Base-by-base conservation (phyloP, 2,888 invertebrate genomes). In the Polia nebulosa region DNA sequence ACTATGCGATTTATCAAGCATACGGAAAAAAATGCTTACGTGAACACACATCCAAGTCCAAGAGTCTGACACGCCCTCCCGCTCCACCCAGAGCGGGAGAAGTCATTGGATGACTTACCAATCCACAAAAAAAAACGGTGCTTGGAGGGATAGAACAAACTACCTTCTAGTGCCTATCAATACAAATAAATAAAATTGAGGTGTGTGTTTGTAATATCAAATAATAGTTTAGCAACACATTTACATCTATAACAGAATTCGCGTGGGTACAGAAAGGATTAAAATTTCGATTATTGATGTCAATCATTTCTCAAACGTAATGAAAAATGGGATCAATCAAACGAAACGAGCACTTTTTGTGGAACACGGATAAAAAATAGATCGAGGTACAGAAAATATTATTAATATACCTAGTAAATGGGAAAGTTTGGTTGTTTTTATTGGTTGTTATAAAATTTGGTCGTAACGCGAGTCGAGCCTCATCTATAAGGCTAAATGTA, bases 251-350 rank as follows among this genome's bases (percentile, higher is more conserved):
- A 47, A 13, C 9, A 67, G 63, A 76, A 60, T 59, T 59, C 9
- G 70, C 81, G 80, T 80, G 57, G 60, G 70, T 41, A 51, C 25
- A 51, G 29, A 61, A 77, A 69, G 76, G 80, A 80, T 77, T 77
- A 76, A 64, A 80, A 61, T 53, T 20, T 36, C 45, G 63, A 80
- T 69, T 64, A 77, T 70, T 52, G 77, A 77, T 80, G 77, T 53
- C 51, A 58, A 44, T 60, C 53, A 77, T 78, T 77, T 81, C 36
- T 76, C 78, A 78, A 70, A 61, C 34, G 45, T 9, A 57, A 63
- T 77, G 77, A 78, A 67, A 60, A 78, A 81, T 61, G 60, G 27
- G 47, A 63, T 65, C 65, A 60, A 76, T 81, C 71, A 61, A 57
- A 68, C 20, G 27, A 27, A 61, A 49, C 45, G 39, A 36, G 13